A percentile compares a stretch with the other conserved stretches of the same genome.
Conservation (phyloP, 2,113 vertebrate species). For the Cacatua alba region DNA sequence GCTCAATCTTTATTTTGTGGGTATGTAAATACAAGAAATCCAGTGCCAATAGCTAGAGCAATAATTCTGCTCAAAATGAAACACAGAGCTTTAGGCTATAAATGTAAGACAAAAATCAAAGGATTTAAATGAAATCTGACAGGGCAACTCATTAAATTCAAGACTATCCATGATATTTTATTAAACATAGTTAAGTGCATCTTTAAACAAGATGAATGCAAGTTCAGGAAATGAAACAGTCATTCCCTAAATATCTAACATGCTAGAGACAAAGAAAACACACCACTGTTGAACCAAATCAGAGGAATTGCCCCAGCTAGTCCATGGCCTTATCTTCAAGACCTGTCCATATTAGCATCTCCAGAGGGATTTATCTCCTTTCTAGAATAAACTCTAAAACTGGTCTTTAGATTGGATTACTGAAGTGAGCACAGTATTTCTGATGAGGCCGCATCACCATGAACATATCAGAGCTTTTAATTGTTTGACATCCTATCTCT, state of each 20-base stretch:
- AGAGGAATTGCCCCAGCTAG: background rate
- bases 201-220: conserved; percentile 9
- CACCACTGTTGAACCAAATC: background rate
- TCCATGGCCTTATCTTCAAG: background rate
- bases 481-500: background rate
- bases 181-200: conserved; percentile 45
- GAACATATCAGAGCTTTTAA: background rate
- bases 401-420: background rate
- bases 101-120: conserved; percentile 58
- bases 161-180: background rate
- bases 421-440: background rate
- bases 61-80: conserved; percentile 49
- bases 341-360: background rate
- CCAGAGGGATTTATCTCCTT: background rate
- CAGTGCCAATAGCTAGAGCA: conserved; percentile 28
- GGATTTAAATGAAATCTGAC: conserved; percentile 46
- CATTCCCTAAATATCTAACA: background rate
- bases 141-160: conserved; percentile 14
- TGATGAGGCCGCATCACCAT: background rate
- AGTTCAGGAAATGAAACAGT: conserved; percentile 52
- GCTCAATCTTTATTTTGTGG: conserved; percentile 30
- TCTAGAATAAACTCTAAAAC: background rate
- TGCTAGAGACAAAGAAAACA: conserved; percentile 1
- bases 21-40: conserved; percentile 38
- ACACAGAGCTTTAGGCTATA: conserved; percentile 27